phyloP scores from a whole-genome alignment of 2,113 vertebrate species.

The Prochilodus magdalenae region DNA sequence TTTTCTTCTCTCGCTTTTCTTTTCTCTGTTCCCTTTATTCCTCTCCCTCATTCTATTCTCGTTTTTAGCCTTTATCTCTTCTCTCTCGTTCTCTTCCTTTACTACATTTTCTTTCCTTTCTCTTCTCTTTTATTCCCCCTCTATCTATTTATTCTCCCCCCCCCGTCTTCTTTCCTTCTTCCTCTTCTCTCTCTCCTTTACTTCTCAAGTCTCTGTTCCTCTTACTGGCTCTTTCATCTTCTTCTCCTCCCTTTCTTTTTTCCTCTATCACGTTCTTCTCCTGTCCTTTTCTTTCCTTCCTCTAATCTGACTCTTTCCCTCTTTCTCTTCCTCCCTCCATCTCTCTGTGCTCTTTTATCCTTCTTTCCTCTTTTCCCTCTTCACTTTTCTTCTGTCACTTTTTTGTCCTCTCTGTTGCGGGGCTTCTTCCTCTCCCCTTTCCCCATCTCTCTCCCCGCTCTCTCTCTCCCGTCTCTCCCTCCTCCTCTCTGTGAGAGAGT shows the following conservation, averaged over 20 bases:
- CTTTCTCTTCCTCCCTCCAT: background rate
- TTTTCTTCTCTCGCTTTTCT: background rate
- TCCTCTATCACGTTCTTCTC: background rate
- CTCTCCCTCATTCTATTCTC: too few relatives aligned
- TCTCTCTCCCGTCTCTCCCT: background rate
- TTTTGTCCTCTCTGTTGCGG: background rate
- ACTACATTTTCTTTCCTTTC: too few relatives aligned
- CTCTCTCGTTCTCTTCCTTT: too few relatives aligned
- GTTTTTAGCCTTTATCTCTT: too few relatives aligned
- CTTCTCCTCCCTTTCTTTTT: background rate
- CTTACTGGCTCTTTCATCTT: too few relatives aligned
- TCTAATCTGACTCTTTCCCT: slow-evolving; percentile 69
- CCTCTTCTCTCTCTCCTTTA: too few relatives aligned
- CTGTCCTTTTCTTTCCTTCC: slow-evolving; percentile 23
- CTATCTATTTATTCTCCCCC: too few relatives aligned
- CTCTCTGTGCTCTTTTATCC: background rate
- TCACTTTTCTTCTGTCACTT: background rate
- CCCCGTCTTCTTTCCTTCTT: too few relatives aligned
- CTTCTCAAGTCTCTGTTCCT: too few relatives aligned
- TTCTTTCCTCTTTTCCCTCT: background rate
- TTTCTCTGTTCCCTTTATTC: too few relatives aligned
- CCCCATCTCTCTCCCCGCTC: background rate
- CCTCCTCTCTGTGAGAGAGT: background rate
- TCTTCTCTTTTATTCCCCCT: too few relatives aligned
- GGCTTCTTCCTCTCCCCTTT: too few relatives aligned